Conservation (phyloP, 2,888 invertebrate genomes). For the Eurytoma adleriae region DNA sequence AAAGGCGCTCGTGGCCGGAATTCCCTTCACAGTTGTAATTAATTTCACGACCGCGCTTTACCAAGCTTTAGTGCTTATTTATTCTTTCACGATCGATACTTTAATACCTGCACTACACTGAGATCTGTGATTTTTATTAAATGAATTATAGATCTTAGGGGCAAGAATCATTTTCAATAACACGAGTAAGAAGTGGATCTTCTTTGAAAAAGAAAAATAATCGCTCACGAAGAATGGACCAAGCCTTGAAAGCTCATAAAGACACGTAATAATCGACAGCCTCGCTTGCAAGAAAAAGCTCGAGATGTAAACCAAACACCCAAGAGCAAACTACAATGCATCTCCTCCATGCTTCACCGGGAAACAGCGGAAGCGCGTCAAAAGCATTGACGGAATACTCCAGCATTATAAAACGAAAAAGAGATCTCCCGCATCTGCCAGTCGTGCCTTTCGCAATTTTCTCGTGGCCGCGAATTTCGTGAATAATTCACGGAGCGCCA, state of each 20-base stretch:
- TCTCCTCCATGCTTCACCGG: background rate
- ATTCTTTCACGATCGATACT: background rate
- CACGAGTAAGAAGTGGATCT: too few relatives aligned
- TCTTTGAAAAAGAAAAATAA: too few relatives aligned
- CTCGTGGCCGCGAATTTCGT: slow-evolving; percentile 49
- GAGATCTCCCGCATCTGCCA: too few relatives aligned
- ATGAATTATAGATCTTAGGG: too few relatives aligned
- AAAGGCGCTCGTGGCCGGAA: background rate
- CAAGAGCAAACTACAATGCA: slow-evolving; percentile 6
- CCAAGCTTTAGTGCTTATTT: background rate
- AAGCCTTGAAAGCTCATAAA: too few relatives aligned
- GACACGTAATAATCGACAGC: background rate
- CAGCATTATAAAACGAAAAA: background rate
- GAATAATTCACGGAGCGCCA: slow-evolving; percentile 57
- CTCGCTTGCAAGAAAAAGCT: background rate
- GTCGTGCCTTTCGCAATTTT: slow-evolving; percentile 31
- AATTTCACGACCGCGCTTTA: background rate
- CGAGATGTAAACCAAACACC: too few relatives aligned
- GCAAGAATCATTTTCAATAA: too few relatives aligned
- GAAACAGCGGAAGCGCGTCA: background rate
- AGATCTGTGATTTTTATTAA: too few relatives aligned
- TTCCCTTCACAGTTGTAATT: background rate
- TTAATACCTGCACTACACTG: background rate
- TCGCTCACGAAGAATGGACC: too few relatives aligned
- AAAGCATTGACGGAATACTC: background rate